Conservation (phyloP, 2,888 invertebrate species). For the Onchidella celtica region DNA sequence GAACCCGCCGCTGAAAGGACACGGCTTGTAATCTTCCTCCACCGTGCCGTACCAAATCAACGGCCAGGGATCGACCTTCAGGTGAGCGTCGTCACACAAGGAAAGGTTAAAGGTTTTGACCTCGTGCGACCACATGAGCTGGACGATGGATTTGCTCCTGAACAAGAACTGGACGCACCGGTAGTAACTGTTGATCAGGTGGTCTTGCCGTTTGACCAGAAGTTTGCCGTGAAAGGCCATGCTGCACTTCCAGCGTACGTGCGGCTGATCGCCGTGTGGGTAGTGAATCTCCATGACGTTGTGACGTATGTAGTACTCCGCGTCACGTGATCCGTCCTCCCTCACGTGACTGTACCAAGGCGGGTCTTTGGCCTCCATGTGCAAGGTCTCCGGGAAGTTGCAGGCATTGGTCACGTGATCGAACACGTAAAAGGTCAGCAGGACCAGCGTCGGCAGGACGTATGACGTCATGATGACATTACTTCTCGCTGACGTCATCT, state of each 20-base stretch:
- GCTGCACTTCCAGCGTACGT: slow-evolving; percentile 53
- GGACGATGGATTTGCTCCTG: slow-evolving; percentile 55
- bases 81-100: slow-evolving; percentile 59
- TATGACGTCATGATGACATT: not conserved
- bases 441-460: not conserved
- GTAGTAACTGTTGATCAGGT: slow-evolving; percentile 24
- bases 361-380: slow-evolving; percentile 44
- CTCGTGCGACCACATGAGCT: slow-evolving; percentile 60
- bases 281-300: slow-evolving; percentile 50
- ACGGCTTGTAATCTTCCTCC: slow-evolving; percentile 59
- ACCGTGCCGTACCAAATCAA: slow-evolving; percentile 61
- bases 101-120: slow-evolving; percentile 45
- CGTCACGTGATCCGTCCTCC: slow-evolving; percentile 46
- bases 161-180: slow-evolving; percentile 52
- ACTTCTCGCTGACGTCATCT: not conserved
- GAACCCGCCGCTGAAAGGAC: slow-evolving; percentile 72
- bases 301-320: slow-evolving; percentile 47
- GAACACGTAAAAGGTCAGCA: not conserved
- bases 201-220: slow-evolving; percentile 50
- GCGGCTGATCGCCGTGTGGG: not conserved
- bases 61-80: slow-evolving; percentile 65
- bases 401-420: slow-evolving; percentile 31
- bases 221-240: slow-evolving; percentile 46
- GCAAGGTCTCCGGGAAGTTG: slow-evolving; percentile 46
- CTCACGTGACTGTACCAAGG: slow-evolving; percentile 54